Evolutionary conservation across 2,797 vertebrate species (phyloP), one percentile per base, ranked within the genome.

Genomic region (Clamator glandarius): DNA sequence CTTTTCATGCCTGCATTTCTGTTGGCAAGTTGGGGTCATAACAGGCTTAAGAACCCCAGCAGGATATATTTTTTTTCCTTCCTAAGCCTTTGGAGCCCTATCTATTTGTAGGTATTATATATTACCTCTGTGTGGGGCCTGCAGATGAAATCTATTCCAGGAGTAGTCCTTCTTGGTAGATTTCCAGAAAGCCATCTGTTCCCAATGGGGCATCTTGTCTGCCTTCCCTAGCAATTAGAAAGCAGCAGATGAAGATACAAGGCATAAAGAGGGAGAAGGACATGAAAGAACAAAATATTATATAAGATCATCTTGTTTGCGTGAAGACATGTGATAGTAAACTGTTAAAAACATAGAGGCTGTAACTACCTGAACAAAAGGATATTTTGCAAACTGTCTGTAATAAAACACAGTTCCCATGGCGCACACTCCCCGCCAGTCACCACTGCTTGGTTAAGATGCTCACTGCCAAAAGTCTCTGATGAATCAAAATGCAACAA

Each of bases 121-220:
- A 96, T 95, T 96, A 95, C 95, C 89, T 95, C 92, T 83, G 74
- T 41, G 90, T 96, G 96, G 81, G 96, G 96, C 93, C 94, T 92
- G 87, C 91, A 97, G 90, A 95, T 95, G 74, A 96, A 96, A 97
- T 96, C 95, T 95, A 91, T 96, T 97, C 92, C 84, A 95, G 87
- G 96, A 97, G 92, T 75, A 91, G 90, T 58, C 86, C 89, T 84
- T 76, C 84, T 74, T 96, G 92, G 95, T 93, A 92, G 90, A 75
- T 93, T 95, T 97, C 96, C 96, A 96, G 87, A 94, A 93, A 93
- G 90, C 96, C 95, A 97, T 97, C 95, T 97, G 96, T 97, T 97
- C 96, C 90, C 96, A 95, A 89, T 95, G 93, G 95, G 95, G 82
- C 89, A 97, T 95, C 93, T 95, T 95, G 92, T 95, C 93, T 93